Base-by-base conservation (phyloP, 2,888 invertebrate genomes). In the Calliphora vomitoria region DNA sequence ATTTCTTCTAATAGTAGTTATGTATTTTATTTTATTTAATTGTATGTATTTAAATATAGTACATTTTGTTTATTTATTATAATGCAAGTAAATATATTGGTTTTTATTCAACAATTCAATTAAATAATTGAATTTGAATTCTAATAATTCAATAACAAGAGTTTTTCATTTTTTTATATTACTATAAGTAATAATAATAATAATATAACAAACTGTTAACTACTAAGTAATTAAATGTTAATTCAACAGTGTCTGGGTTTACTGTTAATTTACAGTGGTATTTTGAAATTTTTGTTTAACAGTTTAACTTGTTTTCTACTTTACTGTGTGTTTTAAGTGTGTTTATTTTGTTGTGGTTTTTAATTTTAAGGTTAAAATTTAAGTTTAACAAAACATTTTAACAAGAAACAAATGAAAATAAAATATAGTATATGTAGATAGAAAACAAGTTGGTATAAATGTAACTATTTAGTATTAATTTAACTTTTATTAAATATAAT, bases 401-500 rank as follows among this genome's bases (percentile, higher is more conserved):
- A 85, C 66, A 79, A 74, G 18, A 68, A 79, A 74, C 62, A 60
- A 53, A 69, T 15, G n/a, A 18, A 25, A 11, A 25, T 13, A 74
- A 60, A 58, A 58, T 3, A 68, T n/a, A n/a, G n/a, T n/a, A n/a
- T n/a, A n/a, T n/a, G n/a, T n/a, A 72, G 11, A 50, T 41, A 50
- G 20, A 69, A 74, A 84, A 64, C n/a, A 72, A 71, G 8, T 25
- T 50, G 20, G n/a, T 82, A 50, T 47, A 82, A 60, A 69, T 82
- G 55, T 75, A 75, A 74, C 25, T 82, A n/a, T n/a, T n/a, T n/a
- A 80, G 20, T 81, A 50, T 66, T 64, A 44, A 78, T 82, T 55
- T 76, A 50, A 88, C 85, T 89, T 86, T 88, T 82, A 53, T 80
- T 86, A 88, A 89, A 86, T 87, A 87, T 88, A 85, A 84, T 84